phyloP scores from a whole-genome alignment of 2,888 invertebrate genomes.

The Plebejus melissa region DNA sequence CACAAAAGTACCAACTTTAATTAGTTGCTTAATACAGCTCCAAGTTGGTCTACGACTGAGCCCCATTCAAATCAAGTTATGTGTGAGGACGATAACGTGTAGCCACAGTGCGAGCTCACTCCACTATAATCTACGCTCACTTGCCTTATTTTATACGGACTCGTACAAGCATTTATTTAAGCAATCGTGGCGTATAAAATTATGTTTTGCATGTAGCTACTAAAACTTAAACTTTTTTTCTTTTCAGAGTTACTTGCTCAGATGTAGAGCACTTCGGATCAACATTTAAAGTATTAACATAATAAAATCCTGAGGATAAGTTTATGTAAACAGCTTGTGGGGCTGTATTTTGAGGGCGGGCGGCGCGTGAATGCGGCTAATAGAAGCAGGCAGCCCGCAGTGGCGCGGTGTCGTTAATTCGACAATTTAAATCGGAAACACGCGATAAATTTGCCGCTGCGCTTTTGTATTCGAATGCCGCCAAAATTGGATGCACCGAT shows the following conservation, averaged over 20 bases:
- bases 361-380: constrained; percentile 59
- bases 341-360: constrained; percentile 32
- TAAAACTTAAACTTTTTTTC: background rate
- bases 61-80: constrained; percentile 53
- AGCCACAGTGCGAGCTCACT: constrained; percentile 34
- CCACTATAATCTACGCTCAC: constrained; percentile 28
- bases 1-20: constrained; percentile 54
- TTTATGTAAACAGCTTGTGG: background rate
- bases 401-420: constrained; percentile 69
- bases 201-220: background rate
- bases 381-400: constrained; percentile 47
- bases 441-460: constrained; percentile 70
- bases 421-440: constrained; percentile 74
- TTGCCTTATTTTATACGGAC: background rate
- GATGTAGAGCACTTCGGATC: background rate
- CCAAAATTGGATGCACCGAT: constrained; percentile 46
- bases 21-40: constrained; percentile 51
- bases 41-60: constrained; percentile 45
- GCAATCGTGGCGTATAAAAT: background rate
- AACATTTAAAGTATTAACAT: background rate
- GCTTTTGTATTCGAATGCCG: constrained; percentile 62
- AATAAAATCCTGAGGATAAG: background rate
- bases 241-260: background rate
- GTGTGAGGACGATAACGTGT: constrained; percentile 52
- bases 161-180: background rate